These are phyloP conservation scores for Phoxinus phoxinus DNA, from an alignment of 2,113 vertebrate species.

Conservation along the genomic window DNA sequence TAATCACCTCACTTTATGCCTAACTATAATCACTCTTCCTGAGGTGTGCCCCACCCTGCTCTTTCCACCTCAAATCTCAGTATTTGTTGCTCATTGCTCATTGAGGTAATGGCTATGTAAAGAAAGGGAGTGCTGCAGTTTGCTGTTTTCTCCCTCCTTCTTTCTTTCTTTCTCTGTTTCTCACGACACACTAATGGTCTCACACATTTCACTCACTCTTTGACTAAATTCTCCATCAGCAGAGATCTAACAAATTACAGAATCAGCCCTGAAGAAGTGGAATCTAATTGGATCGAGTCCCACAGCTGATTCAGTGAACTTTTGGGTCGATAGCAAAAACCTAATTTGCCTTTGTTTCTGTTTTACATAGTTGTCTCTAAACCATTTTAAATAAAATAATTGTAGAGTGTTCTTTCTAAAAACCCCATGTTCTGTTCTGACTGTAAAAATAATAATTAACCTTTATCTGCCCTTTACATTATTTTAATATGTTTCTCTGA, in stretches of 20 bases:
- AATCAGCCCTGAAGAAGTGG: background rate
- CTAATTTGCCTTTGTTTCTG: background rate
- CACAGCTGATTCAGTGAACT: background rate
- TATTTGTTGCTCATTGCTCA: constrained; percentile 14
- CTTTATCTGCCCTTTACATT: background rate
- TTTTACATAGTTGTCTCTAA: constrained; percentile 3
- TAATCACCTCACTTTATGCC: background rate
- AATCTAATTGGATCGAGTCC: background rate
- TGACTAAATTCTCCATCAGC: constrained; percentile 26
- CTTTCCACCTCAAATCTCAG: background rate
- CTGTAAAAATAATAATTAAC: background rate
- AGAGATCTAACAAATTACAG: constrained; percentile 4
- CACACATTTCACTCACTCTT: constrained; percentile 1
- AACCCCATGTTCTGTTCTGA: background rate
- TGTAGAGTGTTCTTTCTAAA: background rate
- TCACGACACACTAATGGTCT: background rate
- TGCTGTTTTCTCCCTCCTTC: background rate
- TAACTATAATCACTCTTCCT: background rate
- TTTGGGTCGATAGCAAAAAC: background rate
- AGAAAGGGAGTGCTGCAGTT: background rate
- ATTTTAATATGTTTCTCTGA: background rate
- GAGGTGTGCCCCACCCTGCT: background rate
- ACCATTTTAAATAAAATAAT: background rate
- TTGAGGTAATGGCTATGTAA: background rate
- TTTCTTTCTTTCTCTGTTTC: background rate